A percentile compares a stretch with the other conserved stretches of the same genome.
These are phyloP conservation scores for Tipula unca DNA, from an alignment of 2,888 invertebrate genomes.

Conservation along the genomic window DNA sequence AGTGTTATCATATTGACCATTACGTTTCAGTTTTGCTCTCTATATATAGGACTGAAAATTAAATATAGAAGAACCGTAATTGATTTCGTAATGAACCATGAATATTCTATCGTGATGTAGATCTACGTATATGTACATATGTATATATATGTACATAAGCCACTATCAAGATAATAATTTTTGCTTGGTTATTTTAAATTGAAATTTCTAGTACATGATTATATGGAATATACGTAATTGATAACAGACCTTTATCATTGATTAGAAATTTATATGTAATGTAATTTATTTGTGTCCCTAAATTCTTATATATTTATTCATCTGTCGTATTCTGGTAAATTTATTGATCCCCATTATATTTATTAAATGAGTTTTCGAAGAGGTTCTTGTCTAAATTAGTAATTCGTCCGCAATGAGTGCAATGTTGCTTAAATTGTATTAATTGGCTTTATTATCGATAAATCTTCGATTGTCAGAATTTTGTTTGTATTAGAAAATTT, in stretches of 20 bases:
- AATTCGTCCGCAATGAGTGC: too few relatives aligned
- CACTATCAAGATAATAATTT: background rate
- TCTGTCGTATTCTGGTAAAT: background rate
- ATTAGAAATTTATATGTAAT: background rate
- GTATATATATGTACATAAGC: background rate
- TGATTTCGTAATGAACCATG: background rate
- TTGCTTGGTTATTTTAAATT: background rate
- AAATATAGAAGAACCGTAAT: background rate
- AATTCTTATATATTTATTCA: background rate
- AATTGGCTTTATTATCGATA: too few relatives aligned
- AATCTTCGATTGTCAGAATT: too few relatives aligned
- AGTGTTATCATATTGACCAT: background rate
- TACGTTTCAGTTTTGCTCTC: background rate
- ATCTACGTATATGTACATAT: background rate
- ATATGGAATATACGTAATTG: background rate
- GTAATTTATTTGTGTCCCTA: background rate
- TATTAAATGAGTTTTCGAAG: too few relatives aligned
- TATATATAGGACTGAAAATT: background rate
- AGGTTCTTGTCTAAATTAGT: too few relatives aligned
- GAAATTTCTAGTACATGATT: background rate
- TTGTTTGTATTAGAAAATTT: too few relatives aligned
- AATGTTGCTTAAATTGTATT: too few relatives aligned
- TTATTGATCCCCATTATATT: too few relatives aligned
- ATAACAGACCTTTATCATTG: background rate
- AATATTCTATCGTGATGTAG: background rate